These are phyloP conservation scores for Apaloderma vittatum DNA, from an alignment of 2,113 vertebrate genomes.

Conservation along the genomic window DNA sequence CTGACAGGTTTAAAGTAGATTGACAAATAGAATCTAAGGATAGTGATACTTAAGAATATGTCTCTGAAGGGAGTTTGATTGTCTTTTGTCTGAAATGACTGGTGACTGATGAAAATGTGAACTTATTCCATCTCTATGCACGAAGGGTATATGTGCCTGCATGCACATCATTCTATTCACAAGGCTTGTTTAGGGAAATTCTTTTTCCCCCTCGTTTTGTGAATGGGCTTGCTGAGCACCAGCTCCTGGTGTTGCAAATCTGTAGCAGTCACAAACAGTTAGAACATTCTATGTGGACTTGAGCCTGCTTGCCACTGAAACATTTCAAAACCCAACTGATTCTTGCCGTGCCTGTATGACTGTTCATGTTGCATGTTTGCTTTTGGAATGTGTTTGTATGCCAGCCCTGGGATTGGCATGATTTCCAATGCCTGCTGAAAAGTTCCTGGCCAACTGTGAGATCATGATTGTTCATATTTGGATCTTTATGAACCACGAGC, in stretches of 20 bases:
- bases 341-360: neutral
- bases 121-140: neutral
- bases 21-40: neutral
- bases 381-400: neutral
- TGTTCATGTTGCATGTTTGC: neutral
- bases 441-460: neutral
- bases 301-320: neutral
- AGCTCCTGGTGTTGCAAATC: neutral
- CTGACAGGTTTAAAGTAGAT: neutral
- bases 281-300: neutral
- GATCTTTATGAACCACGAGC: neutral
- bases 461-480: neutral
- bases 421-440: neutral
- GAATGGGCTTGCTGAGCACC: neutral
- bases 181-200: neutral
- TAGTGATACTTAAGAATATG: neutral
- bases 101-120: neutral
- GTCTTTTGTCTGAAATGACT: neutral
- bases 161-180: neutral
- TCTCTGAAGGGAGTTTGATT: neutral
- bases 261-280: neutral
- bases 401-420: neutral
- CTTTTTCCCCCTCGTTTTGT: neutral
- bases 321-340: neutral
- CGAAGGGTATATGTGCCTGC: neutral